Evolutionary conservation across 2,797 vertebrate species (phyloP).

Genomic region (Malurus splendens): DNA sequence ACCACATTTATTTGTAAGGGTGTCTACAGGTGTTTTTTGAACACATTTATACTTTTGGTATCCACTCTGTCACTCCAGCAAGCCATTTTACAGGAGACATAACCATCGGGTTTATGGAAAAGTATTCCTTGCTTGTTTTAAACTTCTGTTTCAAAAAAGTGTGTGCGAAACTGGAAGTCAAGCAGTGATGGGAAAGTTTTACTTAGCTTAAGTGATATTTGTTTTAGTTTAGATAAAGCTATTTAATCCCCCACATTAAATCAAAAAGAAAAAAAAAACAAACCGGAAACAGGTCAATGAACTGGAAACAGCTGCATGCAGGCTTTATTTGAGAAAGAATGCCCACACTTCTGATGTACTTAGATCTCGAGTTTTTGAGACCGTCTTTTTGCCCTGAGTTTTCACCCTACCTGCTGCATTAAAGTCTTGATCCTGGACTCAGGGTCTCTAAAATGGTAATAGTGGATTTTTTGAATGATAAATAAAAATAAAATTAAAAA

Average conservation of each 20-base stretch:
- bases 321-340: background rate
- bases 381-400: background rate
- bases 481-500: background rate
- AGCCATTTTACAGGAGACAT: background rate
- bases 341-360: background rate
- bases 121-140: background rate
- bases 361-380: background rate
- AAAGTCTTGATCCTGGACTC: background rate
- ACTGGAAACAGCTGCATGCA: background rate
- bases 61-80: background rate
- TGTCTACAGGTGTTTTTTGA: background rate
- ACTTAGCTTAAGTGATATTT: background rate
- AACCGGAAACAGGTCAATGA: background rate
- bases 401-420: background rate
- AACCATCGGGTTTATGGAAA: background rate
- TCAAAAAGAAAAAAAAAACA: background rate
- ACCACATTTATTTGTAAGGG: background rate
- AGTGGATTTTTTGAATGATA: background rate
- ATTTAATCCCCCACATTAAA: background rate
- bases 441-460: background rate
- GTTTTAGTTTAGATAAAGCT: background rate
- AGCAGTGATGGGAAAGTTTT: background rate
- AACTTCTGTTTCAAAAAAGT: background rate
- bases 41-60: background rate
- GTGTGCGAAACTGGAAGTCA: background rate